Evolutionary conservation across 23 tunicate species (phyloP), one percentile per base, ranked within the genome.

Genomic region (Ciona savignyi): DNA sequence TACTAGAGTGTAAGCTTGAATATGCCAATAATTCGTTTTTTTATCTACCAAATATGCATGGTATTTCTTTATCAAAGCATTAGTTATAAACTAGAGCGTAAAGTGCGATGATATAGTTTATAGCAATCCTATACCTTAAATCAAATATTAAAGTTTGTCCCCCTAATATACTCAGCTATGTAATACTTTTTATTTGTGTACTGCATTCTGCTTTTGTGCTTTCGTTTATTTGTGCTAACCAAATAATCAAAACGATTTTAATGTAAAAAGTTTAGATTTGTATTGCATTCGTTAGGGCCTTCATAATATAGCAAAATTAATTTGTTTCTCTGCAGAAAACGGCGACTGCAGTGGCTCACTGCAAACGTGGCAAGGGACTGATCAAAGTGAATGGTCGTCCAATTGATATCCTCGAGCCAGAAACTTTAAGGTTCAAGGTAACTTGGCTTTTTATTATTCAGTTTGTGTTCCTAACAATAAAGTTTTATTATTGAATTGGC

Each of bases 341-440:
- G 27, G 99, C 99, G 4, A 94, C 95, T 15, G 99, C 99, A 33
- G 95, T 94, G 3, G 99, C 99, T 33, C 95, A 87, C 31, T 94
- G 99, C 82, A 84, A 80, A 67, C 78, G 95, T 29, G 99, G 99
- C 15, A 89, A 94, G 62, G 99, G 99, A 23, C 26, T 94, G 60
- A 81, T 94, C 62, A 87, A 88, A 78, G 90, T 94, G 33, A 94
- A 94, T 65, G 99, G 99, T 34, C 74, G 76, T 27, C 99, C 99
- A 2, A 62, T 94, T 23, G 95, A 94, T 0, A 63, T 79, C 28
- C 60, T 94, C 29, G 85, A 87, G 68, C 99, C 99, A 24, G 88
- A 74, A 30, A 89, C 90, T 22, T 67, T 94, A 27, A 75, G 94
- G 64, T 94, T 78, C 83, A 94, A 94, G 77, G 89, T 83, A 70